These are phyloP conservation scores for Chunga burmeisteri DNA, from an alignment of 2,113 vertebrate genomes.

Conservation along the genomic window DNA sequence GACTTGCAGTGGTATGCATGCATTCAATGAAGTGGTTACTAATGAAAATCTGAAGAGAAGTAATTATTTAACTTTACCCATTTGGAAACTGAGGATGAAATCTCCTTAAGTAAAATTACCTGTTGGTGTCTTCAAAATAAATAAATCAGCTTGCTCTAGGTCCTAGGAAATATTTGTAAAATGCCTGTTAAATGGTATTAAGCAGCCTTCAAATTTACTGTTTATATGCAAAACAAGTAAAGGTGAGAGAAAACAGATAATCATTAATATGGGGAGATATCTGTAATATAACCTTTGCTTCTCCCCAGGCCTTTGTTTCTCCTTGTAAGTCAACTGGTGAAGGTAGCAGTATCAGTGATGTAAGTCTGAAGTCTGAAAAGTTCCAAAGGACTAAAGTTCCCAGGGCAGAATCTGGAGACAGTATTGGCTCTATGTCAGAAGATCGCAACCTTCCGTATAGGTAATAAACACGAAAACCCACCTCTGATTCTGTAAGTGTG, in stretches of 20 bases:
- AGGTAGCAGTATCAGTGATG: constrained; percentile 69
- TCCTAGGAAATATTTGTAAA: neutral
- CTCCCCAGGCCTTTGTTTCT: constrained; percentile 70
- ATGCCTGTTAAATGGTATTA: neutral
- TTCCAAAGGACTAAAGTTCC: constrained; percentile 80
- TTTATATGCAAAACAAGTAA: neutral
- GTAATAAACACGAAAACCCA: constrained; percentile 52
- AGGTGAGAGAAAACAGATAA: neutral
- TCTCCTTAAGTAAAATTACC: neutral
- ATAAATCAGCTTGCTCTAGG: neutral
- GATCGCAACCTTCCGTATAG: constrained; percentile 88
- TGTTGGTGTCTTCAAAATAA: neutral
- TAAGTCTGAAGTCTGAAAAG: constrained; percentile 71
- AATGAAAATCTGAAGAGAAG: neutral
- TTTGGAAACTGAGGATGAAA: neutral
- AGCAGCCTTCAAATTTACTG: neutral
- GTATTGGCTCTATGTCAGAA: constrained; percentile 70
- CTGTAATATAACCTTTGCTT: neutral
- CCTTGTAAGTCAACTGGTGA: constrained; percentile 76
- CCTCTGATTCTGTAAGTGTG: neutral
- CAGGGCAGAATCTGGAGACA: constrained; percentile 77
- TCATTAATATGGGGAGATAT: neutral
- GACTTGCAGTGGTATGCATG: neutral
- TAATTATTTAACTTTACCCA: neutral
- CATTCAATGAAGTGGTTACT: neutral